phyloP scores from a whole-genome alignment of 2,113 vertebrate genomes.

The Microcebus murinus region DNA sequence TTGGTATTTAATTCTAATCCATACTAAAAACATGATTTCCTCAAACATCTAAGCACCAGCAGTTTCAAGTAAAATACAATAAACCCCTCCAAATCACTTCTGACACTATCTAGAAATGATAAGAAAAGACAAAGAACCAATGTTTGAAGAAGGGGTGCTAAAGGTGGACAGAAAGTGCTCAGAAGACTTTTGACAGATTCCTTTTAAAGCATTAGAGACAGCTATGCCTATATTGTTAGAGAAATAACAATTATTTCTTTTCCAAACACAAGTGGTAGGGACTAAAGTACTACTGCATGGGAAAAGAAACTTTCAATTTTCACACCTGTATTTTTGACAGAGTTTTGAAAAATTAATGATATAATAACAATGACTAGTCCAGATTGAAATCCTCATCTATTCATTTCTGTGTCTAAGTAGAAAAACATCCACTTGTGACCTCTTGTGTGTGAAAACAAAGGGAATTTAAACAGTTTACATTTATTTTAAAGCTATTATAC shows the following conservation, averaged over 20 bases:
- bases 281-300: neutral
- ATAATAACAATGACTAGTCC: neutral
- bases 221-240: neutral
- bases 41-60: neutral
- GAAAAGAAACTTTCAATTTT: neutral
- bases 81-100: constrained; percentile 20
- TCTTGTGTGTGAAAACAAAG: neutral
- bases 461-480: neutral
- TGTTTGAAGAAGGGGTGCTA: neutral
- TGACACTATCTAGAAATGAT: constrained; percentile 19
- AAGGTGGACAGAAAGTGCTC: neutral
- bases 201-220: neutral
- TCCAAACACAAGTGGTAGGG: neutral
- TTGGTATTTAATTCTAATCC: neutral
- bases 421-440: neutral
- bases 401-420: neutral
- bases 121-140: neutral
- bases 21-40: neutral
- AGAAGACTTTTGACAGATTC: neutral
- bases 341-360: neutral
- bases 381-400: neutral
- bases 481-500: neutral
- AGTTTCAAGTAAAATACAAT: constrained; percentile 1
- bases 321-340: neutral
- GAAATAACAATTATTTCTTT: neutral